Evolutionary conservation across 2,113 vertebrate species (phyloP).

Genomic region (Tupaia chinensis): DNA sequence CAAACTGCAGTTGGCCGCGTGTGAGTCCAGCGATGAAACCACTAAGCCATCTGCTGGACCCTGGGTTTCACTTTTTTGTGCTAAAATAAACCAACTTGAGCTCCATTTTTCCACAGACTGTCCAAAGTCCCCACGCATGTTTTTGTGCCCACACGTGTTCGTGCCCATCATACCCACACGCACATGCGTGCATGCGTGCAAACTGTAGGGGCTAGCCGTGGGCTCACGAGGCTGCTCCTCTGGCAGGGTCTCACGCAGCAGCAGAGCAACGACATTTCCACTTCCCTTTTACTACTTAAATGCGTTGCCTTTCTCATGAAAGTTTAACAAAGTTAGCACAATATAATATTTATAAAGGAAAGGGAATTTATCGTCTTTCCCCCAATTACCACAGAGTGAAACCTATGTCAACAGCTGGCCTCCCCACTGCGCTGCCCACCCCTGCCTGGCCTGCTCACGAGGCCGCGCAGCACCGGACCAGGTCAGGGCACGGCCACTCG

Average conservation of each 20-base stretch:
- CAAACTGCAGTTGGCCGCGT: too few species aligned
- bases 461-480: too few species aligned
- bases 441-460: too few species aligned
- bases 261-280: not conserved
- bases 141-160: too few species aligned
- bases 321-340: slow-evolving; percentile 45
- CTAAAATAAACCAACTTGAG: too few species aligned
- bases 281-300: slow-evolving; percentile 29
- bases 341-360: slow-evolving; percentile 41
- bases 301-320: slow-evolving; percentile 41
- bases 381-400: slow-evolving; percentile 10
- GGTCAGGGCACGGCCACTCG: too few species aligned
- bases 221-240: not conserved
- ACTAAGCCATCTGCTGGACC: too few species aligned
- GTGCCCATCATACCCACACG: not conserved
- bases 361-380: slow-evolving; percentile 1
- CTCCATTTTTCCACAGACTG: too few species aligned
- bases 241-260: not conserved
- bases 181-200: too few species aligned
- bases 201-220: not conserved
- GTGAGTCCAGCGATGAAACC: too few species aligned
- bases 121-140: too few species aligned
- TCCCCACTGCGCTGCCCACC: not conserved
- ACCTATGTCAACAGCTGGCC: not conserved
- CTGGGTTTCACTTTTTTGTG: too few species aligned